Base-by-base conservation (phyloP, 1,140 invertebrate genomes). In the Phymastichus coffea region DNA sequence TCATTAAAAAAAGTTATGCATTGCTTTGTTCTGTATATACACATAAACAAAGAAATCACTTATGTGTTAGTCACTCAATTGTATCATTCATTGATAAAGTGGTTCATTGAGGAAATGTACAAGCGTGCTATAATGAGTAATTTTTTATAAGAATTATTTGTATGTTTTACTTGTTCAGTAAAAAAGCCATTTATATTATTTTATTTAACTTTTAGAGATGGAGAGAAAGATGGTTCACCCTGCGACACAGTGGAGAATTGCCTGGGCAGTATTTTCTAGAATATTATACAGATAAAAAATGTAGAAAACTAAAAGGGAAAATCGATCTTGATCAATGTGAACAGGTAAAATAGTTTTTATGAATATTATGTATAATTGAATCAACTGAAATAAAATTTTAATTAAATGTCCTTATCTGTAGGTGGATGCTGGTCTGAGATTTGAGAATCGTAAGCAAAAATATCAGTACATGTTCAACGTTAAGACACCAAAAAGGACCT, bases 241-340 rank as follows among this genome's bases (percentile, higher is more conserved):
- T 98, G 59, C 86, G 91, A 64, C 91, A 94, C 71, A 89, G 88
- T 57, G 92, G 93, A 61, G 91, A 95, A 72, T 85, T 96, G 65
- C 94, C 94, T 51, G 92, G 91, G 51, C 93, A 96, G 80, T 97
- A 93, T 83, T 88, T 93, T 71, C 81, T 98, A 57, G 93, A 94
- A 72, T 98, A 98, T 80, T 97, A 93, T 78, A 90, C 90, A 19
- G 94, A 97, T 77, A 86, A 88, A 70, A 87, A 88, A 67, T 90
- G 91, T 72, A 85, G 87, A 66, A 93, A 93, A 72, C 79, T 91
- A 54, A 97, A 97, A 80, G 94, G 95, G 60, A 85, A 87, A 64
- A 96, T 98, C 63, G 91, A 97, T 84, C 83, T 98, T 65, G 93
- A 96, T 83, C 90, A 95, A 72, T 97, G 94, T 80, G 93, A 96